phyloP scores from a whole-genome alignment of 1,140 invertebrate genomes.

The Macrobrachium nipponense region DNA sequence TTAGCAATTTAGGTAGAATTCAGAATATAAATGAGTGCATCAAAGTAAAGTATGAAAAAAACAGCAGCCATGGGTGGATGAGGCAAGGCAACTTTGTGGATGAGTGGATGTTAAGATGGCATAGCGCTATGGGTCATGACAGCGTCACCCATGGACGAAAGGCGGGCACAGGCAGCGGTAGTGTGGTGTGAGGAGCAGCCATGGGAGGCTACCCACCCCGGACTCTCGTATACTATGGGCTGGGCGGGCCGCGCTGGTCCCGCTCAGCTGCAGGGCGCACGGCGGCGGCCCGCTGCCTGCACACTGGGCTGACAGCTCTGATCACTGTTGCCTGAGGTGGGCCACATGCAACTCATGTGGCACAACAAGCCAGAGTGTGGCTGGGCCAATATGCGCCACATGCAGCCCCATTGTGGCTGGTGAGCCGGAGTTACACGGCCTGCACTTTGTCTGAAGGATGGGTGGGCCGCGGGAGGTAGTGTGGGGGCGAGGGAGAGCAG shows the following conservation, averaged over 20 bases:
- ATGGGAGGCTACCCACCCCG: slow-evolving; percentile 47
- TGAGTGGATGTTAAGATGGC: slow-evolving; percentile 45
- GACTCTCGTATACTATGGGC: slow-evolving; percentile 61
- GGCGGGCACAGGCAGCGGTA: slow-evolving; percentile 42
- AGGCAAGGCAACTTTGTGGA: slow-evolving; percentile 29
- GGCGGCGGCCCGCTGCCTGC: slow-evolving; percentile 54
- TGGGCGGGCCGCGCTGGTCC: slow-evolving; percentile 57
- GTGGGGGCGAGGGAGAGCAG: slow-evolving; percentile 56
- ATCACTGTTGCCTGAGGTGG: slow-evolving; percentile 49
- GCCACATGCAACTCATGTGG: slow-evolving; percentile 43
- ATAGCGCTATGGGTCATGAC: slow-evolving; percentile 59
- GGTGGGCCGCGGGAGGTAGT: slow-evolving; percentile 61
- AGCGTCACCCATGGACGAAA: slow-evolving; percentile 52
- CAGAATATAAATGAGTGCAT: slow-evolving; percentile 51
- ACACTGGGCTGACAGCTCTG: slow-evolving; percentile 55
- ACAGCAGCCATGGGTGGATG: slow-evolving; percentile 44
- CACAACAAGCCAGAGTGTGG: slow-evolving; percentile 19
- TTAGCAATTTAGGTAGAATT: neutral
- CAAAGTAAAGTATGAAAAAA: slow-evolving; percentile 30
- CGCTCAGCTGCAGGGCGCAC: slow-evolving; percentile 50
- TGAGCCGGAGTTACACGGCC: slow-evolving; percentile 52
- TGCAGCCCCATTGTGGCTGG: slow-evolving; percentile 51
- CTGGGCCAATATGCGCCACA: slow-evolving; percentile 44
- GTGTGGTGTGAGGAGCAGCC: slow-evolving; percentile 58
- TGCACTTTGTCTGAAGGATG: slow-evolving; percentile 54